phyloP scores from a whole-genome alignment of 2,888 invertebrate species.

The Mantis religiosa region DNA sequence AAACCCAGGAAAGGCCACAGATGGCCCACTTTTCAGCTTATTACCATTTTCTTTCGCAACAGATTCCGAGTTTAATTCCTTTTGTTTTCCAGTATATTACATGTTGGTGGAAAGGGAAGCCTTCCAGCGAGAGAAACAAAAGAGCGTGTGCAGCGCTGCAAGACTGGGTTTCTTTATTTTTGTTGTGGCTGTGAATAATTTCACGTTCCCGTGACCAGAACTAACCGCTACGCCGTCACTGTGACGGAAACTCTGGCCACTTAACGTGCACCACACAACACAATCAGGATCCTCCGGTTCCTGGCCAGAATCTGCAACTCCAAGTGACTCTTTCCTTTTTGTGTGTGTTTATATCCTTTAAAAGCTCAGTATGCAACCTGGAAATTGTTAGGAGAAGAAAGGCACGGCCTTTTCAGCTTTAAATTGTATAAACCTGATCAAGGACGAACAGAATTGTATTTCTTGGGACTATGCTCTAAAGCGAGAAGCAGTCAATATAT shows the following conservation, averaged over 20 bases:
- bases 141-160: not conserved
- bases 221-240: not conserved
- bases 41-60: not conserved
- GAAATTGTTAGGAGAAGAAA: too few species aligned
- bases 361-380: too few species aligned
- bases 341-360: too few species aligned
- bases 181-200: not conserved
- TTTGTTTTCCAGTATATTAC: not conserved
- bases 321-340: too few species aligned
- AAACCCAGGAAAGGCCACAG: not conserved
- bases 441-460: too few species aligned
- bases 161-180: not conserved
- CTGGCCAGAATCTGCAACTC: not conserved
- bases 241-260: not conserved
- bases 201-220: not conserved
- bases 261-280: not conserved
- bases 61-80: not conserved
- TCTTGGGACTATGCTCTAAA: too few species aligned
- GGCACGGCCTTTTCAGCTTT: too few species aligned
- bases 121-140: not conserved
- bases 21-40: not conserved
- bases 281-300: not conserved
- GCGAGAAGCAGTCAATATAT: too few species aligned
- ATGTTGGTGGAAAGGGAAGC: not conserved
- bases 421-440: too few species aligned